Evolutionary conservation across 2,113 vertebrate genomes (phyloP).

Genomic region (Malurus elegans): DNA sequence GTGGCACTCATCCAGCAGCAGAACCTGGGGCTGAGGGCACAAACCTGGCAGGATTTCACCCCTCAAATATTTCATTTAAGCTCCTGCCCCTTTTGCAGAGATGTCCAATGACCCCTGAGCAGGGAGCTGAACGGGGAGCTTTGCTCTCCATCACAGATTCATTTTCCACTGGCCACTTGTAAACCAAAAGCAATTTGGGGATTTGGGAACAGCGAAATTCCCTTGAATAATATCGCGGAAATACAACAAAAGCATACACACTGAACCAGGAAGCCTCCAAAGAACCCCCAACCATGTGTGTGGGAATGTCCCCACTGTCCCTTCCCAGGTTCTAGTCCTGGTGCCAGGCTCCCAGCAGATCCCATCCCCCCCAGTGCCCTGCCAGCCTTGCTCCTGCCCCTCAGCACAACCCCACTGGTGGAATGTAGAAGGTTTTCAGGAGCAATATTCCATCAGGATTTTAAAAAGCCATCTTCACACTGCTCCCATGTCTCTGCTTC

Average conservation of each 20-base stretch:
- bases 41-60: fast-evolving
- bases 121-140: neutral
- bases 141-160: neutral
- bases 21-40: neutral
- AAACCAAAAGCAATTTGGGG: neutral
- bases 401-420: neutral
- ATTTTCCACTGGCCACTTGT: neutral
- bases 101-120: fast-evolving
- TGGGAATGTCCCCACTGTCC: neutral
- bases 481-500: neutral
- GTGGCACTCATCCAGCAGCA: neutral
- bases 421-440: neutral
- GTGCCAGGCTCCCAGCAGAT: slow-evolving; percentile 7
- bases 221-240: neutral
- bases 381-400: neutral
- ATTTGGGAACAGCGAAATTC: neutral
- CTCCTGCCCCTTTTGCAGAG: neutral
- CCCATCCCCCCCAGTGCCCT: neutral
- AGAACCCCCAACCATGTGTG: neutral
- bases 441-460: neutral
- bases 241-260: neutral
- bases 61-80: fast-evolving
- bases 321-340: neutral
- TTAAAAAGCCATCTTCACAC: neutral
- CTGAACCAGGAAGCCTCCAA: neutral